A percentile compares a stretch with the other conserved stretches of the same genome.
Conservation (phyloP, 1,140 invertebrate genomes). For the Acromyrmex heyeri region DNA sequence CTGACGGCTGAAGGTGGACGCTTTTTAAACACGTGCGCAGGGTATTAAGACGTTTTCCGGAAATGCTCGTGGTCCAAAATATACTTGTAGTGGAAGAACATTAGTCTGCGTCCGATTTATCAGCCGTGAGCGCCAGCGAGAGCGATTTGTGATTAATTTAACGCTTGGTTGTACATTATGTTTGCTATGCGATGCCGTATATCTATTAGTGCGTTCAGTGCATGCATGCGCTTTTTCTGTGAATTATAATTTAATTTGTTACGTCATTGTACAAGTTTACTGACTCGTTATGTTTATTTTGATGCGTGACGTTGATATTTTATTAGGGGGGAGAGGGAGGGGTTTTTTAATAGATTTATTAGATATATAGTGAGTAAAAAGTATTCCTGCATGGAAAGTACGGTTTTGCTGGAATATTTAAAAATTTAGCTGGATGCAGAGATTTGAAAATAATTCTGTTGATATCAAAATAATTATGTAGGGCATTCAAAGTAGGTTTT, state of each 20-base stretch:
- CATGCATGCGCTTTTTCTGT: constrained; percentile 4
- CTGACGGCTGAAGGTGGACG: constrained; percentile 27
- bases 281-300: not conserved
- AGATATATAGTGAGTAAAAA: no score
- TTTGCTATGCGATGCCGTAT: not conserved
- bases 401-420: no score
- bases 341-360: no score
- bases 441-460: no score
- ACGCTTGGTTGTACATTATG: not conserved
- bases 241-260: constrained; percentile 36
- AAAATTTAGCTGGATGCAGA: no score
- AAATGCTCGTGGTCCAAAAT: not conserved
- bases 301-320: not conserved
- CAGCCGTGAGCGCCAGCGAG: not conserved
- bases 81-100: not conserved
- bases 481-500: no score
- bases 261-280: constrained; percentile 11
- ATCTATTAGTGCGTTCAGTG: not conserved
- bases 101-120: constrained; percentile 15
- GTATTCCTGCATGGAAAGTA: no score
- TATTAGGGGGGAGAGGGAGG: no score
- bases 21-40: constrained; percentile 3
- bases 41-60: constrained; percentile 39
- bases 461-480: no score
- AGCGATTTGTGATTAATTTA: not conserved